Base-by-base conservation (phyloP, 2,113 vertebrate genomes). In the Carollia perspicillata region DNA sequence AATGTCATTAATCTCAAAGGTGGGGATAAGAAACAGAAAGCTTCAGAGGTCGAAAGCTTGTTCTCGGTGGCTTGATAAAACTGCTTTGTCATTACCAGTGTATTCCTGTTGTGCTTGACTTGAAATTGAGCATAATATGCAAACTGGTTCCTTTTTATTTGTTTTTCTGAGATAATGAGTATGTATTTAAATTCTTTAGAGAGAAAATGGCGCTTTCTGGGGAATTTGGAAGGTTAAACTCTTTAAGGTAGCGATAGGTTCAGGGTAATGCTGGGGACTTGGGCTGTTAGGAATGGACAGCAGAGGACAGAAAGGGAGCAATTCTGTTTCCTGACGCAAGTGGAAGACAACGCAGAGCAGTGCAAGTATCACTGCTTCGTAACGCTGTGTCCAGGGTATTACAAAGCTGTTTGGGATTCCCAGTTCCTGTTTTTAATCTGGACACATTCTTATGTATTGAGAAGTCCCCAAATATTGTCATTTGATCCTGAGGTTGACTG, bases 51-150 rank as follows among this genome's bases (percentile, higher is more conserved):
- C 47, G 65, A 92, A 81, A 49, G 92, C 40, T 74, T 78, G 49
- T 92, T 85, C n/a, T 66, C 81, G 14, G 58, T 86, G 83, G 49
- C 78, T 94, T 72, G n/a, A 78, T 84, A 93, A 97, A 97, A 97
- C 44, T 97, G 96, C 95, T 89, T 96, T 80, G 93, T 98, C 97
- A 98, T 97, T 68, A 85, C 47, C 65, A 22, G 37, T 18, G 53
- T 90, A 53, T 90, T 92, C 58, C 77, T 92, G 53, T 78, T 85
- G 12, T 92, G 88, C 84, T 89, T 88, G 51, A 51, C 81, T 95
- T 90, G 75, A 94, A 90, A 87, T 63, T 91, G 55, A 87, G 28
- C 47, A 84, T 72, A 79, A 71, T 55, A 6, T 74, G 35, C 66
- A 72, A 51, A 22, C 12, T 63, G 60, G 26, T 53, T 93, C 4